Conservation (phyloP, 1,140 invertebrate genomes). For the Pseudomyrmex dendroicus region DNA sequence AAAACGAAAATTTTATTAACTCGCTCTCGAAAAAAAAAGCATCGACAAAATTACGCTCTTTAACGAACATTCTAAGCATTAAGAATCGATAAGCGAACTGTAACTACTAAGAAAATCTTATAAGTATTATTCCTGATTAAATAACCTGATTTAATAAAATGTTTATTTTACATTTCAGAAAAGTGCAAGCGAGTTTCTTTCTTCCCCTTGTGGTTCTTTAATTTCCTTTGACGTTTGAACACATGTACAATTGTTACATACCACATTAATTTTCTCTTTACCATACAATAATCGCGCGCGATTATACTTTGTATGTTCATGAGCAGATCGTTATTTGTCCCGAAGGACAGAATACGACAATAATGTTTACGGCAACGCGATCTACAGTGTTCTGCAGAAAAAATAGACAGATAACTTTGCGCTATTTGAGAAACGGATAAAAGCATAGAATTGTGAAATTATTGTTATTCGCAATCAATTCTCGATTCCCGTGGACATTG, state of each 20-base stretch:
- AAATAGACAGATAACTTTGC: constrained; percentile 31
- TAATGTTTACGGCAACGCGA: neutral
- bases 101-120: constrained; percentile 49
- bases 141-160: constrained; percentile 66
- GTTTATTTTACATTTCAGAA: constrained; percentile 63
- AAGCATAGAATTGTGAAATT: constrained; percentile 25
- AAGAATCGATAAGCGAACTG: constrained; percentile 33
- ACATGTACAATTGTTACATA: too few species aligned
- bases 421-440: neutral
- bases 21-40: neutral
- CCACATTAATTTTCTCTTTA: neutral
- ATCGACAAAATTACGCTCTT: constrained; percentile 12
- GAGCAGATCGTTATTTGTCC: constrained; percentile 4
- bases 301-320: neutral
- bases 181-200: neutral
- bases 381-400: constrained; percentile 7
- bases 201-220: neutral
- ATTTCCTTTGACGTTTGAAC: neutral
- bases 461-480: constrained; percentile 53
- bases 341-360: neutral
- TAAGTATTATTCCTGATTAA: constrained; percentile 54
- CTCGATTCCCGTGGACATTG: constrained; percentile 34
- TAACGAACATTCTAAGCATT: constrained; percentile 33
- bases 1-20: neutral
- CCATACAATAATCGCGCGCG: too few species aligned